Percentiles rank a stretch among this genome's conserved stretches.
Conservation (phyloP, 2,888 invertebrate species). For the Drosophila hamatofila region DNA sequence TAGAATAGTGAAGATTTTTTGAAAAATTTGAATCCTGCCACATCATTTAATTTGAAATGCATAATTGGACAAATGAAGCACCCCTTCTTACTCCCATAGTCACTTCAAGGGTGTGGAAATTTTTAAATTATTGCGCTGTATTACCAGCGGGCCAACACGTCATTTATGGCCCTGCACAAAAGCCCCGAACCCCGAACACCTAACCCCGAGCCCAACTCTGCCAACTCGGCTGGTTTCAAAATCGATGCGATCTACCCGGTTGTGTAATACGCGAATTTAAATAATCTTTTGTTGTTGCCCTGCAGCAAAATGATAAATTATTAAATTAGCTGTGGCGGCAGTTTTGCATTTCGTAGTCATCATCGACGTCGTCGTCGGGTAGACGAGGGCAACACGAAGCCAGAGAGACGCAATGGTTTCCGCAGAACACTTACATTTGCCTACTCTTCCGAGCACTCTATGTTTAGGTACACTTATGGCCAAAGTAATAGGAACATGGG, state of each 20-base stretch:
- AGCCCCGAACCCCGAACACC: too few species aligned
- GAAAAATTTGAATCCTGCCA: constrained; percentile 84
- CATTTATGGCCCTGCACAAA: constrained; percentile 39
- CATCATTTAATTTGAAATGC: constrained; percentile 82
- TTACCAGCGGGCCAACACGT: constrained; percentile 64
- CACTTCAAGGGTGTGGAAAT: constrained; percentile 70
- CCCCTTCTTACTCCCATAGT: constrained; percentile 10
- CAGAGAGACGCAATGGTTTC: constrained; percentile 48
- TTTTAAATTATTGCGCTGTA: constrained; percentile 80
- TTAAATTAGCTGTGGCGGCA: constrained; percentile 82
- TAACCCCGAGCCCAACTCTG: neutral
- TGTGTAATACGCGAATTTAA: constrained; percentile 77
- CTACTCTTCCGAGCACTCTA: constrained; percentile 29
- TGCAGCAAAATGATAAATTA: constrained; percentile 83
- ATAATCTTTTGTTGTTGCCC: constrained; percentile 83
- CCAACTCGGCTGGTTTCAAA: constrained; percentile 16
- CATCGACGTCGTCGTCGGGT: constrained; percentile 32
- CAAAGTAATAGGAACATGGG: neutral
- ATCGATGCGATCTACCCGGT: constrained; percentile 50
- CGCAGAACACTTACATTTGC: constrained; percentile 41
- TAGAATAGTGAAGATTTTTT: constrained; percentile 65
- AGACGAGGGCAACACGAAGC: constrained; percentile 22
- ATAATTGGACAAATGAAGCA: constrained; percentile 52
- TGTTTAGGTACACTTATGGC: neutral
- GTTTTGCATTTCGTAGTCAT: constrained; percentile 63